Base-by-base conservation (phyloP, 2,888 invertebrate genomes). In the Epiblema foenella region DNA sequence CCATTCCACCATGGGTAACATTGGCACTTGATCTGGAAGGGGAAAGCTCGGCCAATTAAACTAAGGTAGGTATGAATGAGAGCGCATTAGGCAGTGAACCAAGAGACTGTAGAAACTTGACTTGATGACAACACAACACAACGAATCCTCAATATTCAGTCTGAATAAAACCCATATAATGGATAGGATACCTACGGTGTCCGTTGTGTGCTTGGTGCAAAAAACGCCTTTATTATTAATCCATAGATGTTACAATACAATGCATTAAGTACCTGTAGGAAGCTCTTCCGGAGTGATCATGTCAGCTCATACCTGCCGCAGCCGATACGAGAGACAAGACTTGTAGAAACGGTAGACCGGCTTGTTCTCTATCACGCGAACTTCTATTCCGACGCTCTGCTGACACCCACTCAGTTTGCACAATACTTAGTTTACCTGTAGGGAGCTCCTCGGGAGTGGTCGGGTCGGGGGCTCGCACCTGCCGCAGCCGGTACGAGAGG, bases 371-470 rank as follows among this genome's bases (percentile, higher is more conserved):
- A 24, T 89, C 24, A 94, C 86, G 18, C 91, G 85, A 78, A 94
- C 94, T 83, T 94, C 94, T 54, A 94, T 79, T 1, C 94, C 94
- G 0, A 87, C 89, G 77, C 94, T 93, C n/a, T 93, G 92, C 69
- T 94, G 93, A 78, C 95, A 95, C 1, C 95, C 95, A 77, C 96
- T 95, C 4, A 97, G n/a, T n/a, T n/a, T n/a, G n/a, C n/a, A n/a
- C n/a, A n/a, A n/a, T n/a, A n/a, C n/a, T n/a, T n/a, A 37, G 29
- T 17, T n/a, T 17, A 87, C 87, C 87, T 74, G 75, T 77, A 2
- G 73, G 52, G 4, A 75, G 74, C 66, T 86, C 86, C 1, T 88
- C 89, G 0, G 91, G 91, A 0, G 89, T 88, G 4, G 79, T 82
- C 0, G 86, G 86, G 10, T 91, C 90, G 0, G 88, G 86, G 0